phyloP scores from a whole-genome alignment of 2,797 vertebrate species.

The Phataginus tricuspis region DNA sequence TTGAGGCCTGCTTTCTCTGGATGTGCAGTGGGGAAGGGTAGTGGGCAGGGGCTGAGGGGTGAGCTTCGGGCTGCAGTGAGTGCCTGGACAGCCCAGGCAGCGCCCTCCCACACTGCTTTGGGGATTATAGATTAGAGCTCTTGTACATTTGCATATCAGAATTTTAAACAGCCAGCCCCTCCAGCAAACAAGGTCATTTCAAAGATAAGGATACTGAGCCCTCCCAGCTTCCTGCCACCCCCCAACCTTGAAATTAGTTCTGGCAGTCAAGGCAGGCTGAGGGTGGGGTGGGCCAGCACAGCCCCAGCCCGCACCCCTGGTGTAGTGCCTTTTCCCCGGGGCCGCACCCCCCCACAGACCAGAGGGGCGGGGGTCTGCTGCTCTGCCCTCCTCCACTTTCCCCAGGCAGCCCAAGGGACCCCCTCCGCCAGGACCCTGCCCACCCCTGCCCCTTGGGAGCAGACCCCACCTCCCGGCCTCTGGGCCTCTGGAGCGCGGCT shows the following conservation, averaged over 20 bases:
- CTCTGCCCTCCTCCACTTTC: not conserved
- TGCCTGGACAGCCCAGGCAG: not conserved
- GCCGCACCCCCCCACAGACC: not conserved
- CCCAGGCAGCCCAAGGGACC: not conserved
- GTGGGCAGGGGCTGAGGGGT: not conserved
- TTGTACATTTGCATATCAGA: slow-evolving; percentile 89
- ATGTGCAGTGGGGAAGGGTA: not conserved
- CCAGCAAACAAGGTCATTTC: slow-evolving; percentile 90
- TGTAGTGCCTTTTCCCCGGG: too few species aligned
- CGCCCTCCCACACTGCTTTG: slow-evolving; percentile 55
- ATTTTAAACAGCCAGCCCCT: slow-evolving; percentile 89
- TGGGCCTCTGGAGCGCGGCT: too few species aligned
- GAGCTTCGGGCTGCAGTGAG: not conserved
- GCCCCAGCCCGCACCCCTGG: not conserved
- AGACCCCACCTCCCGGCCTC: not conserved
- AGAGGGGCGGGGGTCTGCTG: not conserved
- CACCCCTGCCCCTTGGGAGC: not conserved
- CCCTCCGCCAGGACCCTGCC: not conserved
- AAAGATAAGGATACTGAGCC: slow-evolving; percentile 86
- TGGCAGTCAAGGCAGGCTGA: too few species aligned
- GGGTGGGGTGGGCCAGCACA: not conserved
- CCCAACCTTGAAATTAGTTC: too few species aligned
- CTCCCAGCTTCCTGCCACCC: not conserved
- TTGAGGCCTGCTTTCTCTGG: not conserved
- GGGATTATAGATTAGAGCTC: slow-evolving; percentile 90